Conservation (phyloP, 2,113 vertebrate genomes). For the Pelodiscus sinensis region DNA sequence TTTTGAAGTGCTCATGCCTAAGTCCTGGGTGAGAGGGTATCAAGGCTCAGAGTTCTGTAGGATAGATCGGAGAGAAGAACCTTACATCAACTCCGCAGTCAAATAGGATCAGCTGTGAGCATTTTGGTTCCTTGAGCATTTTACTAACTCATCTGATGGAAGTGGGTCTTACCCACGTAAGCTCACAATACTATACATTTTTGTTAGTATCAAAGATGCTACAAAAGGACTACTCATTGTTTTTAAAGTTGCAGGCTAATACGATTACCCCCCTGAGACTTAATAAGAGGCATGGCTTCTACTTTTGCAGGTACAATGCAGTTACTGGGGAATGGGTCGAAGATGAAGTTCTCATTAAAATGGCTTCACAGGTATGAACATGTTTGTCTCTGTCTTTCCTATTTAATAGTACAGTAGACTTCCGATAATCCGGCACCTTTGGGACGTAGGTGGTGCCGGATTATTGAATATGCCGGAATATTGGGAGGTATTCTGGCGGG, state of each 20-base stretch:
- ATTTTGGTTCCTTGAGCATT: background rate
- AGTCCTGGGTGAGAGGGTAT: background rate
- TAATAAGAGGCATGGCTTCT: background rate
- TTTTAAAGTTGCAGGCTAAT: too few relatives aligned
- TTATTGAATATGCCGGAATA: too few relatives aligned
- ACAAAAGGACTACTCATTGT: too few relatives aligned
- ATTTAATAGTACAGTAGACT: background rate
- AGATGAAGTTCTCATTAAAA: slow-evolving; percentile 94
- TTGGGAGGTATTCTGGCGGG: too few relatives aligned
- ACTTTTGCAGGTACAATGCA: slow-evolving; percentile 88
- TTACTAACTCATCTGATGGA: background rate
- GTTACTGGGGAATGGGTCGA: slow-evolving; percentile 91
- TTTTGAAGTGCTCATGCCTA: background rate
- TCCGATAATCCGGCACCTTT: too few relatives aligned
- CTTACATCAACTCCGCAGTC: background rate
- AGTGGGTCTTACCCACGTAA: too few relatives aligned
- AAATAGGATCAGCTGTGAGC: background rate
- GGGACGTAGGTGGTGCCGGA: too few relatives aligned
- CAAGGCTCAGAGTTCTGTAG: background rate
- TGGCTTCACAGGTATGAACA: slow-evolving; percentile 89
- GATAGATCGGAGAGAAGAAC: background rate
- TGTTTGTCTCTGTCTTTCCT: background rate
- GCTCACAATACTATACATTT: too few relatives aligned
- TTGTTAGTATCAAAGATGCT: too few relatives aligned
- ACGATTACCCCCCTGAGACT: too few relatives aligned